phyloP scores from a whole-genome alignment of 92 coral and sea anemone species.

The Palythoa caribaeorum region DNA sequence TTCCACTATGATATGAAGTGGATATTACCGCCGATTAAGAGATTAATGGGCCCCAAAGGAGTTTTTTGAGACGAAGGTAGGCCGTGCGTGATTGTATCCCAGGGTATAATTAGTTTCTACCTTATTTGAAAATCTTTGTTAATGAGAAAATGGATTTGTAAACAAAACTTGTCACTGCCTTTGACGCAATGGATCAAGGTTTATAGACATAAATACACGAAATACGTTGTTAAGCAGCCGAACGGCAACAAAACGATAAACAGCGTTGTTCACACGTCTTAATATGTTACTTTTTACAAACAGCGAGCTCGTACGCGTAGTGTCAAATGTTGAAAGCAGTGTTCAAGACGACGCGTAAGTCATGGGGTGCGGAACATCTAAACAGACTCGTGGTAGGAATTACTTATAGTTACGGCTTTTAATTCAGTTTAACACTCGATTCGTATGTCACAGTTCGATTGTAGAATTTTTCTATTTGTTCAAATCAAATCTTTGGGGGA shows the following conservation, averaged over 20 bases:
- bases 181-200: conserved; percentile 29
- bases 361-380: conserved; percentile 44
- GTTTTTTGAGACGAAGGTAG: not conserved
- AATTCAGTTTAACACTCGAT: not conserved
- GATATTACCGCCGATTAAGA: not conserved
- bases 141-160: conserved; percentile 38
- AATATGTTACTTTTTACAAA: not conserved
- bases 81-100: not conserved
- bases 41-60: not conserved
- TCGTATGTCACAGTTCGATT: not conserved
- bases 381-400: conserved; percentile 14
- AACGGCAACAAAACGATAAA: not conserved
- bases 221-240: not conserved
- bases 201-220: not conserved
- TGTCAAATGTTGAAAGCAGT: not conserved
- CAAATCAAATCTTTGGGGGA: not conserved
- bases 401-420: not conserved
- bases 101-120: not conserved
- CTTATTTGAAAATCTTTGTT: not conserved
- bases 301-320: not conserved
- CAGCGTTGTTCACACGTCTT: not conserved
- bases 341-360: not conserved
- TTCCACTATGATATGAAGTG: not conserved
- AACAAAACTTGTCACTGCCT: conserved; percentile 21
- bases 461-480: not conserved